Evolutionary conservation across 2,888 invertebrate genomes (phyloP).

Genomic region (Muschampia plurimacula): DNA sequence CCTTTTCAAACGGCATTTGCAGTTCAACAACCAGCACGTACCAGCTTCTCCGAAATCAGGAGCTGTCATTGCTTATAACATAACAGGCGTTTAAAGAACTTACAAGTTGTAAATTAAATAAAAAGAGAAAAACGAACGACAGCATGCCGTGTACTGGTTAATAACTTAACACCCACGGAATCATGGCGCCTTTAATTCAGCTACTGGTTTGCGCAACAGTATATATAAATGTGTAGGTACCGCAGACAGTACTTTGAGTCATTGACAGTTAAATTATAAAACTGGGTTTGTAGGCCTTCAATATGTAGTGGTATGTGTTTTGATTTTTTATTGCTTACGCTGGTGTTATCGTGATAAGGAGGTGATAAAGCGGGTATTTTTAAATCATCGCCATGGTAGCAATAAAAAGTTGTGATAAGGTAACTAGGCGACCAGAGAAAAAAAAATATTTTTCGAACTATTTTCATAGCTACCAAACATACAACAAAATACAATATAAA

Average conservation of each 20-base stretch:
- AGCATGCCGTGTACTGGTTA: not conserved
- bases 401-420: no score
- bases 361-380: no score
- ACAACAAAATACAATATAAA: no score
- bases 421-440: no score
- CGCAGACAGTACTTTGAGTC: not conserved
- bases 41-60: not conserved
- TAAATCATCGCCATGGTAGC: no score
- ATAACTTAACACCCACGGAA: slow-evolving; percentile 20
- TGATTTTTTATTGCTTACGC: not conserved
- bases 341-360: not conserved
- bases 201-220: slow-evolving; percentile 30
- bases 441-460: no score
- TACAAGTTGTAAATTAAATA: not conserved
- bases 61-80: not conserved
- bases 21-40: not conserved
- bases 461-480: no score
- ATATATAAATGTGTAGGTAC: not conserved
- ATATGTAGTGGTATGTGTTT: not conserved
- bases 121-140: slow-evolving; percentile 3
- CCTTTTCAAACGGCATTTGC: not conserved
- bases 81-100: not conserved
- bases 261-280: slow-evolving; percentile 2
- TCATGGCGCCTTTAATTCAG: not conserved
- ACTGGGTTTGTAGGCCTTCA: slow-evolving; percentile 19